Base-by-base conservation (phyloP, 2,888 invertebrate genomes). In the Amiota communis region DNA sequence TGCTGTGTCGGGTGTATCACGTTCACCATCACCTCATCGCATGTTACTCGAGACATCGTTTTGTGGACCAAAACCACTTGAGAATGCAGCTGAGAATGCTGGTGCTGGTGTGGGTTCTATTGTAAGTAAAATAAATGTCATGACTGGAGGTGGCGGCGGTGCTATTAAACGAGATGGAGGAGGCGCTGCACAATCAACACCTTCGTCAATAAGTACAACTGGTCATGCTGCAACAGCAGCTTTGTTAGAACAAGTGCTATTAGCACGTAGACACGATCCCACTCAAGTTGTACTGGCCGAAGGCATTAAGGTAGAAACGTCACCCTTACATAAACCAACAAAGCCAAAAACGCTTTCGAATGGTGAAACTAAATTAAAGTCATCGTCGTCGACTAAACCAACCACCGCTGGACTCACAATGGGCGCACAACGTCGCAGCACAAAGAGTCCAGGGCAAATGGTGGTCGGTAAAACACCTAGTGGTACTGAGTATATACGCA, bases 11-110 rank as follows among this genome's bases (percentile, higher is more conserved):
- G 92, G 91, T 1, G 81, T 90, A 0, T 93, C 93, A 8, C 92
- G 95, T 76, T 95, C 95, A 48, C 96, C 97, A 2, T 96, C 96
- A 13, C 97, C 97, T n/a, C 96, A 97, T 91, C 95, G 95, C 89
- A 96, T 96, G 93, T 91, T 96, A 72, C 91, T 97, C 74, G 97
- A 97, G 90, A 97, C 97, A 0, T 96, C 96, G 0, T 97, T 97
- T 88, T 97, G 96, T 89, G 97, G 97, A 1, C 94, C 94, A 69
- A 96, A 95, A 85, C 94, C 95, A 0, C 90, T 93, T 75, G 87
- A 92, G 90, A 68, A 91, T 91, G 81, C 90, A 87, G 89, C 90
- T 1, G 92, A 91, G 68, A 92, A 89, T 4, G 76, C 48, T 0
- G 77, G 48, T 0, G 59, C 65, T 0, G 84, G 81, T 70, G 75